phyloP scores from a whole-genome alignment of 2,797 vertebrate species.

The Lagodon rhomboides region DNA sequence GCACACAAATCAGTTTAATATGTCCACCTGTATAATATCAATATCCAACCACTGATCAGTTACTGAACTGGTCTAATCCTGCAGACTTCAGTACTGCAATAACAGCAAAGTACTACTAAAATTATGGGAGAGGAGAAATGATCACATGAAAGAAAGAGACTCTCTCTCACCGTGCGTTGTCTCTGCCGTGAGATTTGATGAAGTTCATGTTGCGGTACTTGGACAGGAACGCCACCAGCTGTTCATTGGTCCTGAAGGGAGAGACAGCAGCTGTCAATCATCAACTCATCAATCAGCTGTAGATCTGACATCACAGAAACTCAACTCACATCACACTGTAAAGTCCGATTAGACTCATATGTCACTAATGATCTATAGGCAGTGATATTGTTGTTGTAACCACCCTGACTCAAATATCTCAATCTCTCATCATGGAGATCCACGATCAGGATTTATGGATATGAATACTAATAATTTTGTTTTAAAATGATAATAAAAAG shows the following conservation, averaged over 20 bases:
- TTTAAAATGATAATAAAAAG: too few relatives aligned
- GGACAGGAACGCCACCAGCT: constrained; percentile 95
- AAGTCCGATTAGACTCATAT: neutral
- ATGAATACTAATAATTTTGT: too few relatives aligned
- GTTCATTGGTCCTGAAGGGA: constrained; percentile 92
- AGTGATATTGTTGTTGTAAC: too few relatives aligned
- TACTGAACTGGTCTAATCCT: too few relatives aligned
- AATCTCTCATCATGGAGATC: too few relatives aligned
- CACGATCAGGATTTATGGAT: too few relatives aligned
- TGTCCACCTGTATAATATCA: too few relatives aligned
- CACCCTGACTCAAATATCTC: too few relatives aligned
- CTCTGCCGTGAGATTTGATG: constrained; percentile 97
- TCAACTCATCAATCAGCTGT: neutral
- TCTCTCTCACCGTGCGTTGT: constrained; percentile 92
- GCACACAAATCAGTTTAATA: too few relatives aligned
- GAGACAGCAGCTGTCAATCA: constrained; percentile 53
- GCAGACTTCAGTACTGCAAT: neutral
- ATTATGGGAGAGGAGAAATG: too few relatives aligned
- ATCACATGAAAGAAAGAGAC: neutral
- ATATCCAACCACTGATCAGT: neutral
- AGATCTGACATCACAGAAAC: neutral
- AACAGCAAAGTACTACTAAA: too few relatives aligned
- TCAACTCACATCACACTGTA: neutral
- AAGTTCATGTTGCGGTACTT: constrained; percentile 96
- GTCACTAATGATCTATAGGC: neutral